Evolutionary conservation across 2,888 invertebrate species (phyloP).

Genomic region (Drosophila limbata): DNA sequence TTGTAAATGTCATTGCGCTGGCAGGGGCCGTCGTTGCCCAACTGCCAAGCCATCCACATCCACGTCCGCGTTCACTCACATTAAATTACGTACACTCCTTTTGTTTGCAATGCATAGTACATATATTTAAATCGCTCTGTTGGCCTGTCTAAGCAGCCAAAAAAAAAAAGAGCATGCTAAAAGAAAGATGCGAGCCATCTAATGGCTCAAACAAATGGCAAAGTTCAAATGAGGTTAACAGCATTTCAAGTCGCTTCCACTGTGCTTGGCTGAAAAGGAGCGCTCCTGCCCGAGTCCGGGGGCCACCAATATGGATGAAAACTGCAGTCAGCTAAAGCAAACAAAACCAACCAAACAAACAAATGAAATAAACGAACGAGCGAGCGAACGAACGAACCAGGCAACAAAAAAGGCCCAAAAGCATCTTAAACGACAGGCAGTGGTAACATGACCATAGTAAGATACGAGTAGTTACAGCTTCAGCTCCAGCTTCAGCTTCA

Average conservation of each 20-base stretch:
- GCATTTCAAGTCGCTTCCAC: constrained; percentile 72
- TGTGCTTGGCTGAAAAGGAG: constrained; percentile 48
- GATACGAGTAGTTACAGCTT: constrained; percentile 54
- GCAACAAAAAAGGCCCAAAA: constrained; percentile 57
- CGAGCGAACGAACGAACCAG: constrained; percentile 13
- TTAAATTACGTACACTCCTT: constrained; percentile 67
- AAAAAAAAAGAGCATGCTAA: constrained; percentile 22
- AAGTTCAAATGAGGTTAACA: constrained; percentile 82
- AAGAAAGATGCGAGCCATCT: constrained; percentile 73
- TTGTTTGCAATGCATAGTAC: constrained; percentile 55
- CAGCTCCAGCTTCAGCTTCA: constrained; percentile 48
- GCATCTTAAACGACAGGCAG: constrained; percentile 75
- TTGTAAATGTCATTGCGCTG: constrained; percentile 70
- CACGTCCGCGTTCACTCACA: constrained; percentile 58
- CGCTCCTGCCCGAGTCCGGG: constrained; percentile 49
- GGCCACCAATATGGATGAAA: constrained; percentile 75
- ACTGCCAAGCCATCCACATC: constrained; percentile 47
- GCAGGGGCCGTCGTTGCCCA: constrained; percentile 57
- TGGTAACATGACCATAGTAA: constrained; percentile 72
- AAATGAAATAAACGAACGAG: constrained; percentile 40
- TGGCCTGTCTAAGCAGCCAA: constrained; percentile 32
- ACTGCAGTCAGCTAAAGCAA: constrained; percentile 59
- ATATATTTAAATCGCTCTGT: constrained; percentile 69
- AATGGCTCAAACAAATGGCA: constrained; percentile 81
- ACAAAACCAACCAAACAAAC: constrained; percentile 56